Evolutionary conservation across 2,888 invertebrate genomes (phyloP).

Genomic region (Epirrhoe tristata): DNA sequence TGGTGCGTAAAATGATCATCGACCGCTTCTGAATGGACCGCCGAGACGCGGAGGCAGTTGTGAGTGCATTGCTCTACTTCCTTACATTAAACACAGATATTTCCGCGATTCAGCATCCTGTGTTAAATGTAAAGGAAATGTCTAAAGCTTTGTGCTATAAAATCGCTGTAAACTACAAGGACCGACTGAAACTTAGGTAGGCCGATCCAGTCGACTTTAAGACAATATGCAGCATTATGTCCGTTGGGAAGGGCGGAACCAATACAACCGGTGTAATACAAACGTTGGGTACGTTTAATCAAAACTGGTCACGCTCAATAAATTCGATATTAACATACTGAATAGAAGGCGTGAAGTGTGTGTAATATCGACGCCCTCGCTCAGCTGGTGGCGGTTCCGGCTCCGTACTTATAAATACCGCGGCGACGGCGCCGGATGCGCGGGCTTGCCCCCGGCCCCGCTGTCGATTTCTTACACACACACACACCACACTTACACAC

Average conservation of each 20-base stretch:
- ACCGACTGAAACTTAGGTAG: constrained; percentile 13
- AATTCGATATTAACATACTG: constrained; percentile 53
- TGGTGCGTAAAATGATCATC: constrained; percentile 79
- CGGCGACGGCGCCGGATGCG: constrained; percentile 79
- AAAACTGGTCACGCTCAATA: constrained; percentile 52
- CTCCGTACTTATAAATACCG: constrained; percentile 79
- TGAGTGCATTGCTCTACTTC: constrained; percentile 76
- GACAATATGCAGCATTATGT: constrained; percentile 40
- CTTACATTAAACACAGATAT: constrained; percentile 50
- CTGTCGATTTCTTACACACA: constrained; percentile 51
- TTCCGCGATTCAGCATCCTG: constrained; percentile 29
- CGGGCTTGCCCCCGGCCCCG: constrained; percentile 49
- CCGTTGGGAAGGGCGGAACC: constrained; percentile 42
- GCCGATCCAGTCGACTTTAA: constrained; percentile 13
- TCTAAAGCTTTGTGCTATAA: constrained; percentile 10
- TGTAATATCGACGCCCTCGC: constrained; percentile 62
- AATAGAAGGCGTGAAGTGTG: constrained; percentile 56
- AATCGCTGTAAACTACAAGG: not conserved
- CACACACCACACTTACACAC: constrained; percentile 52
- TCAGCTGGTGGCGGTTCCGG: constrained; percentile 66
- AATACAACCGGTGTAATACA: constrained; percentile 38
- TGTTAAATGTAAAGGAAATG: constrained; percentile 19
- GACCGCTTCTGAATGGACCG: constrained; percentile 61
- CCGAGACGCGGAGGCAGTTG: constrained; percentile 52
- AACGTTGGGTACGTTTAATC: constrained; percentile 42